A percentile compares a stretch with the other conserved stretches of the same genome.
phyloP scores from a whole-genome alignment of 2,113 vertebrate species.

The Dromiciops gliroides region DNA sequence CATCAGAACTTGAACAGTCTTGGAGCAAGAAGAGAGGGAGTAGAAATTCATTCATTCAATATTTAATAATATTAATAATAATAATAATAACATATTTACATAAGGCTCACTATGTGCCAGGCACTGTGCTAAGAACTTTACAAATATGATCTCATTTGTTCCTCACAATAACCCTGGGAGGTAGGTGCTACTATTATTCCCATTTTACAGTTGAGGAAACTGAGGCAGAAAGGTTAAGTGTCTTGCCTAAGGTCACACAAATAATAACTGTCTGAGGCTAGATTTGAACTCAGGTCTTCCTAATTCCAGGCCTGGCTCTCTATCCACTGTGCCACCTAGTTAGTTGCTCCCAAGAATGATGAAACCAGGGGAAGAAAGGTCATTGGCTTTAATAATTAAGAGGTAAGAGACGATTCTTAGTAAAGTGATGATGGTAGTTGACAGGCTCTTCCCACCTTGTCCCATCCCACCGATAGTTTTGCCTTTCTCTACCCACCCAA shows the following conservation, averaged over 20 bases:
- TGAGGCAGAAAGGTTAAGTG: background rate
- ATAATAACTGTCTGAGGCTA: background rate
- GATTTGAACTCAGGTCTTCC: background rate
- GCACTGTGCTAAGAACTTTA: background rate
- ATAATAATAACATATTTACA: background rate
- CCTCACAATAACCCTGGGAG: background rate
- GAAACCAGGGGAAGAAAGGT: background rate
- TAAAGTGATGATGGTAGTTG: background rate
- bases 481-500: background rate
- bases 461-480: background rate
- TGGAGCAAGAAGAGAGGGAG: background rate
- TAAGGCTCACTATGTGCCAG: background rate
- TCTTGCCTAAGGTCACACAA: background rate
- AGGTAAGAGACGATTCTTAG: too few species aligned
- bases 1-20: slow-evolving; percentile 87
- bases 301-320: background rate
- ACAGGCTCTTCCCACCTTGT: fast-evolving
- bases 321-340: background rate
- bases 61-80: background rate
- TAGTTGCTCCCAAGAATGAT: background rate
- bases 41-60: background rate
- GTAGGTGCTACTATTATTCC: background rate
- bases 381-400: background rate
- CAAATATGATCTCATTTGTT: background rate
- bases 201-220: background rate